Conservation (phyloP, 2,113 vertebrate genomes). For the Paracanthobrama guichenoti region DNA sequence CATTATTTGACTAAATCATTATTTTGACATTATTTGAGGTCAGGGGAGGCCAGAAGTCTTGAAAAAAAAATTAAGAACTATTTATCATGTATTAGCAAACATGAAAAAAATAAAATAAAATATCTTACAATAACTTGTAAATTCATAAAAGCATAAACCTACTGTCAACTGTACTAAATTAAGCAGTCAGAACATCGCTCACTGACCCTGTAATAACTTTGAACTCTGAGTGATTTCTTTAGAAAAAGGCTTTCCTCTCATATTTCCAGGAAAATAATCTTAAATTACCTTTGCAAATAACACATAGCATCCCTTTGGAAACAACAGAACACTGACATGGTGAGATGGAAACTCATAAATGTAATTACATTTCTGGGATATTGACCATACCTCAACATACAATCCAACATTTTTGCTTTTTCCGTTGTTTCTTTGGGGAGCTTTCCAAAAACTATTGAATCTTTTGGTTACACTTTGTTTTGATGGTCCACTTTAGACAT, state of each 20-base stretch:
- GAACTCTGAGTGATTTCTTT: background rate
- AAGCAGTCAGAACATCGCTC: background rate
- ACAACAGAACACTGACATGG: background rate
- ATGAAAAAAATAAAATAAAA: too few species aligned
- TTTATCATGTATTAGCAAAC: background rate
- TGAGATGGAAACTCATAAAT: background rate
- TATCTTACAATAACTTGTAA: background rate
- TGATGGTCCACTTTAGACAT: too few species aligned
- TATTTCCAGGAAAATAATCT: background rate
- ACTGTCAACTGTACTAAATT: background rate
- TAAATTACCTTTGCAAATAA: background rate
- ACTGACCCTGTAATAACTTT: background rate
- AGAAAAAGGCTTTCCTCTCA: background rate
- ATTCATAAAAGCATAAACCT: background rate
- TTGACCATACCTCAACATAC: background rate
- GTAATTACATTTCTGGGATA: background rate
- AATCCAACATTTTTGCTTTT: slow-evolving; percentile 5
- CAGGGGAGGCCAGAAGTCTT: background rate
- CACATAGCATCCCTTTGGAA: background rate
- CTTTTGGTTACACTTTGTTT: background rate
- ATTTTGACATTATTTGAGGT: background rate
- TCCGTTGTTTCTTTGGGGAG: background rate
- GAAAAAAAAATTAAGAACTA: background rate
- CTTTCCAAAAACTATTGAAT: background rate
- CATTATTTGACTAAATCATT: background rate